Conservation (phyloP, 2,113 vertebrate species). For the Taurulus bubalis region DNA sequence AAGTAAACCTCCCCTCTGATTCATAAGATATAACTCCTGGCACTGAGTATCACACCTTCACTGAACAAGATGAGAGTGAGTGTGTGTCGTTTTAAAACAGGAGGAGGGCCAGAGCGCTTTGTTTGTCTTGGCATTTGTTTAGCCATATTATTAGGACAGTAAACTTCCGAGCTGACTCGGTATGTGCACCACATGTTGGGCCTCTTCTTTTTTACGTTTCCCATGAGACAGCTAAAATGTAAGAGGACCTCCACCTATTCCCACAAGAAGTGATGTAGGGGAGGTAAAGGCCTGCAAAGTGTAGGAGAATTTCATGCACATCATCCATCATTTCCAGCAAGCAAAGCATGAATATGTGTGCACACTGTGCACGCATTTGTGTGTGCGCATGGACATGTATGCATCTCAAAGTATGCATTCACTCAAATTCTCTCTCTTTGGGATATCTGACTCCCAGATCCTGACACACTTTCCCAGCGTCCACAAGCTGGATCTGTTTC, state of each 20-base stretch:
- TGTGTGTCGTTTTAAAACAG: slow-evolving; percentile 45
- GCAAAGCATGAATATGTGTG: slow-evolving; percentile 48
- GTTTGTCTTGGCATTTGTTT: slow-evolving; percentile 69
- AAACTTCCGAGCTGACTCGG: slow-evolving; percentile 59
- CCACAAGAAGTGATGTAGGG: slow-evolving; percentile 58
- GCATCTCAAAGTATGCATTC: slow-evolving; percentile 42
- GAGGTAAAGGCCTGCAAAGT: slow-evolving; percentile 59
- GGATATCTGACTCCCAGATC: slow-evolving; percentile 51
- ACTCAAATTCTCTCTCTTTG: slow-evolving; percentile 44
- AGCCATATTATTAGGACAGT: slow-evolving; percentile 66
- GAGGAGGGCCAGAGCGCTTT: slow-evolving; percentile 29
- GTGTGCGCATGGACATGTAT: slow-evolving; percentile 12
- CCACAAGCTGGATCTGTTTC: slow-evolving; percentile 61
- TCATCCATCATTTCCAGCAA: slow-evolving; percentile 75
- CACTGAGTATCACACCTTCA: slow-evolving; percentile 1
- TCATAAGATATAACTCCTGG: slow-evolving; percentile 23
- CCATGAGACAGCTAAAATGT: slow-evolving; percentile 70
- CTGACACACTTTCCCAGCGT: slow-evolving; percentile 62
- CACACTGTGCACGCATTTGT: slow-evolving; percentile 1
- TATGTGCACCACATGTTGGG: slow-evolving; percentile 68
- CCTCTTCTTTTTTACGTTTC: slow-evolving; percentile 49
- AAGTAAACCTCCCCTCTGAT: slow-evolving; percentile 24
- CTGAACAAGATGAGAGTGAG: slow-evolving; percentile 44
- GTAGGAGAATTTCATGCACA: slow-evolving; percentile 70
- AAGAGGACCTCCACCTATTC: slow-evolving; percentile 72